Conservation (phyloP, 1,140 invertebrate species). For the Coptotermes formosanus region DNA sequence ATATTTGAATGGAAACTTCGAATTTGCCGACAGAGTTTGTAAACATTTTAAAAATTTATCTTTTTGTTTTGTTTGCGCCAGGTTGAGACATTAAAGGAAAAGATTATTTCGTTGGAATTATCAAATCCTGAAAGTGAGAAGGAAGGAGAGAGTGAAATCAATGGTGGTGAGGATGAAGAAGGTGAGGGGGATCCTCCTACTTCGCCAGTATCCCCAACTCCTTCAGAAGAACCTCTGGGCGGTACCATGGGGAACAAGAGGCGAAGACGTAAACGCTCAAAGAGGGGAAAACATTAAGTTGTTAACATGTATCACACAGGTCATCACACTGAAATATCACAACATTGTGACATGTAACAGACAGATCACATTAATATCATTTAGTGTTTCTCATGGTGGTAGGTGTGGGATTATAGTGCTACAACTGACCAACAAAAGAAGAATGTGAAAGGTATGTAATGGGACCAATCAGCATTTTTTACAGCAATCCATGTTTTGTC, state of each 20-base stretch:
- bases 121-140: conserved; percentile 60
- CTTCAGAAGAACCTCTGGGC: conserved; percentile 27
- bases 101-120: conserved; percentile 82
- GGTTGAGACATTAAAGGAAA: conserved; percentile 85
- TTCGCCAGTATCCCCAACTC: conserved; percentile 40
- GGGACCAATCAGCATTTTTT: not conserved
- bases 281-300: conserved; percentile 43
- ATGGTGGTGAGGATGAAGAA: conserved; percentile 40
- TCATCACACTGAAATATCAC: not conserved
- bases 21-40: too few relatives aligned
- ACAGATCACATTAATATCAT: not conserved
- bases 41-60: conserved; percentile 37
- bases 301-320: not conserved
- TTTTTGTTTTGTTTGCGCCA: conserved; percentile 44
- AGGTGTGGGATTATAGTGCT: not conserved
- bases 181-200: conserved; percentile 43
- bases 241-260: conserved; percentile 21
- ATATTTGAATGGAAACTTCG: too few relatives aligned
- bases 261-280: conserved; percentile 39
- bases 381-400: not conserved
- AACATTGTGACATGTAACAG: not conserved
- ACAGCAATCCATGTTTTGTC: too few relatives aligned
- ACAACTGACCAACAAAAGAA: not conserved
- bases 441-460: not conserved
- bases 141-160: conserved; percentile 37